Percentiles rank a stretch among this genome's conserved stretches.
Evolutionary conservation across 1,140 invertebrate genomes (phyloP).

Genomic region (Lucilia cuprina): DNA sequence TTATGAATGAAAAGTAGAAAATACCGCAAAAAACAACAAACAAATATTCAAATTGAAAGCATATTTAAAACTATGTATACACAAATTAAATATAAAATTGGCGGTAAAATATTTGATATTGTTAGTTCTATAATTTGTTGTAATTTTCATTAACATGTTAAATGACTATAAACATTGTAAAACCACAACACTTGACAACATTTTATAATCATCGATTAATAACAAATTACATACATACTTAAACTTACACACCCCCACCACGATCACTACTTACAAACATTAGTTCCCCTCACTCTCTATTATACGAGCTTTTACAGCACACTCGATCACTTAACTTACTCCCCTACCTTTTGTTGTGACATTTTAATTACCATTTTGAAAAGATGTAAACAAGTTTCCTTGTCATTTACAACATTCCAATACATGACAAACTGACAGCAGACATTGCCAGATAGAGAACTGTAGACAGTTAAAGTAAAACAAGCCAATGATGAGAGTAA

Average conservation of each 20-base stretch:
- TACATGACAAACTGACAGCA: background rate
- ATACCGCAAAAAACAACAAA: background rate
- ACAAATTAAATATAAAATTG: background rate
- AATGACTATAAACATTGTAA: background rate
- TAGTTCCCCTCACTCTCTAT: too few relatives aligned
- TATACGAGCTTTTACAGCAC: too few relatives aligned
- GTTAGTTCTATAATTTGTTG: background rate
- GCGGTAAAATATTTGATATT: background rate
- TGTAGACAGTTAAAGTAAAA: too few relatives aligned
- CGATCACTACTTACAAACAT: too few relatives aligned
- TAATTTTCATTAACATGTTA: background rate
- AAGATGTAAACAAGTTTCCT: constrained; percentile 12
- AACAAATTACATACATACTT: background rate
- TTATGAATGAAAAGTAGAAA: background rate
- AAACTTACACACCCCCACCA: background rate
- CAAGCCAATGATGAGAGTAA: too few relatives aligned
- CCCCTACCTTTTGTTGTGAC: constrained; percentile 4
- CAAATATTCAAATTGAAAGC: background rate
- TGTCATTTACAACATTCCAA: constrained; percentile 27
- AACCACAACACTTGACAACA: background rate
- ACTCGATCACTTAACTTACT: background rate
- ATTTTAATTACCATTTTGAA: constrained; percentile 30
- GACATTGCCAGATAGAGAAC: background rate
- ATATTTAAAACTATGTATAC: background rate
- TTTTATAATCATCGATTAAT: background rate